Percentiles rank a stretch among this genome's conserved stretches.
phyloP scores from a whole-genome alignment of 2,797 vertebrate genomes.

The Tolypeutes matacus region DNA sequence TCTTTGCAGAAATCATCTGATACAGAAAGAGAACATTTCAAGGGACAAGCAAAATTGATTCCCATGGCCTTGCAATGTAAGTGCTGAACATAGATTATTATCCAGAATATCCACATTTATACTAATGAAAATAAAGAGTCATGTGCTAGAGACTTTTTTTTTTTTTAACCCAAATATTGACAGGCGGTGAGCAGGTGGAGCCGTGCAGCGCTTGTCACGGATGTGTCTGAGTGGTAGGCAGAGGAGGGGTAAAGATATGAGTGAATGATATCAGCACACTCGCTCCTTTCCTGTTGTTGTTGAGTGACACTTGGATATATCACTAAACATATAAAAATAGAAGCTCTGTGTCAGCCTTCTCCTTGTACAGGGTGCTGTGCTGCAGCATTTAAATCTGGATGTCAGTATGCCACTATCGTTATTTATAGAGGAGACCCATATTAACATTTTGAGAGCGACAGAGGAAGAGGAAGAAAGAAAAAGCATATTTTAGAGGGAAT shows the following conservation, averaged over 20 bases:
- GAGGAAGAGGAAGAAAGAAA: conserved; percentile 13
- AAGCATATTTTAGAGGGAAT: neutral
- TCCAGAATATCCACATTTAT: conserved; percentile 56
- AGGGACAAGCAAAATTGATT: neutral
- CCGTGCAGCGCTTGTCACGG: conserved; percentile 77
- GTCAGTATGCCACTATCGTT: conserved; percentile 78
- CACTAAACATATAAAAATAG: conserved; percentile 87
- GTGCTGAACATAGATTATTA: neutral
- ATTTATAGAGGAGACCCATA: conserved; percentile 83
- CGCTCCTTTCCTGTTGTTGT: conserved; percentile 74
- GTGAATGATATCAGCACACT: neutral
- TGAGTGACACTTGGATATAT: conserved; percentile 86
- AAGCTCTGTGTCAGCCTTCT: conserved; percentile 81
- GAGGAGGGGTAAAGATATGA: conserved; percentile 78
- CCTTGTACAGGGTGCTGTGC: conserved; percentile 62
- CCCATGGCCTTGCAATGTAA: neutral
- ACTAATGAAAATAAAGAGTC: conserved; percentile 80
- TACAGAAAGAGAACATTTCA: neutral
- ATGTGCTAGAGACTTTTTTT: conserved; percentile 47
- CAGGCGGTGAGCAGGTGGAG: conserved; percentile 87
- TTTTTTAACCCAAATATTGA: conserved; percentile 82
- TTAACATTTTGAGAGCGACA: conserved; percentile 70
- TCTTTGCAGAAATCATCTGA: neutral
- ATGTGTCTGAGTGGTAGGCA: conserved; percentile 83
- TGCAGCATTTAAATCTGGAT: conserved; percentile 76